phyloP scores from a whole-genome alignment of 1,140 invertebrate species.

The Drosophila bocki region DNA sequence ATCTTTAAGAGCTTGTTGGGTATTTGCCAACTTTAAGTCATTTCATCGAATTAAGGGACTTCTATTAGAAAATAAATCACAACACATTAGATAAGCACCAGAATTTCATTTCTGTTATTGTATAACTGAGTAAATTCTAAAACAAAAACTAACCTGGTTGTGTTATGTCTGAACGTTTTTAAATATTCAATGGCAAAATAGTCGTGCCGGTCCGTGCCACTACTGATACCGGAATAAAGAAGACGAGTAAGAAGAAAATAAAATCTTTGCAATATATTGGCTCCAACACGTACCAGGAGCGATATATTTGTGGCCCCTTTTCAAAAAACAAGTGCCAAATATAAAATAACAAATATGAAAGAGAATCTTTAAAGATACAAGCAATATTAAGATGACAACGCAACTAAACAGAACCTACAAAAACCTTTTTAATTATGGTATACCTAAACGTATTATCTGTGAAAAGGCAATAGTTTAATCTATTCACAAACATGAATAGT shows the following conservation, averaged over 20 bases:
- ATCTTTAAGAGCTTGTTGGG: constrained; percentile 49
- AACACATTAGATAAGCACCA: not conserved
- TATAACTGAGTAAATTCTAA: too few species aligned
- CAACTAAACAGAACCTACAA: not conserved
- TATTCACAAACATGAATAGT: constrained; percentile 29
- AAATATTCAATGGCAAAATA: not conserved
- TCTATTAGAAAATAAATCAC: not conserved
- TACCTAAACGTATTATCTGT: not conserved
- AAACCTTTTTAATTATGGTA: too few species aligned
- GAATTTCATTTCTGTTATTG: too few species aligned
- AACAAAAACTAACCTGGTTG: too few species aligned
- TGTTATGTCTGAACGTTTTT: not conserved
- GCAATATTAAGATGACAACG: not conserved
- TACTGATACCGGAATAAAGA: not conserved
- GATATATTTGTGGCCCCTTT: not conserved
- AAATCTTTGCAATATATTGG: not conserved
- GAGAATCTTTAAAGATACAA: not conserved
- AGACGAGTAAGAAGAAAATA: not conserved
- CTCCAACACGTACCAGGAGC: constrained; percentile 5
- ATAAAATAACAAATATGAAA: not conserved
- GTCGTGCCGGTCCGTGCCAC: not conserved
- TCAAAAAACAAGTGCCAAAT: not conserved
- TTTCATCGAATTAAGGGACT: not conserved
- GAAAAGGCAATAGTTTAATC: constrained; percentile 11
- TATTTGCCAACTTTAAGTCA: constrained; percentile 30